Percentiles rank a stretch among this genome's conserved stretches.
Evolutionary conservation across 2,113 vertebrate genomes (phyloP).

Genomic region (Pachyramphus minor): DNA sequence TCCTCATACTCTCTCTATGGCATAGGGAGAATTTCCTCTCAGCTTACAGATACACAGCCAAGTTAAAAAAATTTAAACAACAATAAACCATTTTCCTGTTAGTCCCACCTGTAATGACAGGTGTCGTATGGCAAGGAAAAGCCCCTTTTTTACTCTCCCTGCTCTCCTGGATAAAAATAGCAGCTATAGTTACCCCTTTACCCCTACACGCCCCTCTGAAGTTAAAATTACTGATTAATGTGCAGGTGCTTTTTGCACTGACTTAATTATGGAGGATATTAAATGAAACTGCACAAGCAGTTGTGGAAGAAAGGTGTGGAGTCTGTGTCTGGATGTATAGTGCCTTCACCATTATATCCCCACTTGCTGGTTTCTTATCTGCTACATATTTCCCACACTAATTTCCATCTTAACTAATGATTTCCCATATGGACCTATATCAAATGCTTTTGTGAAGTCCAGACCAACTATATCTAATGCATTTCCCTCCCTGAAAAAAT

Average conservation of each 20-base stretch:
- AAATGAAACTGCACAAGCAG: not conserved
- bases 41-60: not conserved
- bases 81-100: not conserved
- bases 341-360: not conserved
- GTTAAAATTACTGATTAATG: not conserved
- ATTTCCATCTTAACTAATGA: constrained; percentile 5
- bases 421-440: not conserved
- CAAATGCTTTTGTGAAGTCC: not conserved
- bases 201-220: not conserved
- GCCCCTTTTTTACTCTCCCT: not conserved
- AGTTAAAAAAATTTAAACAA: not conserved
- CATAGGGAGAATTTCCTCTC: not conserved
- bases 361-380: not conserved
- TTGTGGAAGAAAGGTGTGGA: not conserved
- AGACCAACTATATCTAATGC: not conserved
- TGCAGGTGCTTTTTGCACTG: not conserved
- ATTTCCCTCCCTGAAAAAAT: not conserved
- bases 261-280: not conserved
- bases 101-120: not conserved
- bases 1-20: not conserved
- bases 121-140: rapidly evolving
- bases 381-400: not conserved
- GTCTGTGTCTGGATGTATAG: not conserved
- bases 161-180: not conserved
- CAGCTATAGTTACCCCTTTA: not conserved